Evolutionary conservation across 2,797 vertebrate genomes (phyloP).

Genomic region (Momotus momota): DNA sequence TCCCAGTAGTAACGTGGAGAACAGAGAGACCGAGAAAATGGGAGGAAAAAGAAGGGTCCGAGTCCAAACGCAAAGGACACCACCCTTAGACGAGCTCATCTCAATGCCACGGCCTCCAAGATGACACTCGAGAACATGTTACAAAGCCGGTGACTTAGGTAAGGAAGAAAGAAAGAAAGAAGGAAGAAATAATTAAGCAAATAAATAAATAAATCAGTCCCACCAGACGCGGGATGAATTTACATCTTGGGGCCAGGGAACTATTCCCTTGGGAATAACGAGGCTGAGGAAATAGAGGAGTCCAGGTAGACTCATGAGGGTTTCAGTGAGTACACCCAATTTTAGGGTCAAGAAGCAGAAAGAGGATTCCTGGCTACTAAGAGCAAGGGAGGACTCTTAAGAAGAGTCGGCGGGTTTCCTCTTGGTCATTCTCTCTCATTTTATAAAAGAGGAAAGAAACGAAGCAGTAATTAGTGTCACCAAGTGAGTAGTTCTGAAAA

Average conservation of each 20-base stretch:
- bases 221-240: background rate
- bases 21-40: background rate
- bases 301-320: background rate
- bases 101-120: rapidly evolving
- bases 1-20: background rate
- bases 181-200: no score
- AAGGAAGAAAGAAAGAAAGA: background rate
- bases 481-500: background rate
- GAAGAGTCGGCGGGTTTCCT: background rate
- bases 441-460: background rate
- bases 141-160: background rate
- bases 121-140: rapidly evolving
- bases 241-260: rapidly evolving
- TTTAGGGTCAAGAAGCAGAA: background rate
- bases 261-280: background rate
- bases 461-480: slow-evolving; percentile 12
- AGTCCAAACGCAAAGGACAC: background rate
- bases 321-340: rapidly evolving
- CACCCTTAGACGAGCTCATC: background rate
- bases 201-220: background rate
- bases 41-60: rapidly evolving
- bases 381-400: background rate
- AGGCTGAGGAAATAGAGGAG: background rate
- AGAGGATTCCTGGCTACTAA: background rate
- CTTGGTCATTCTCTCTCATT: background rate